Base-by-base conservation (phyloP, 2,888 invertebrate genomes). In the Lithosia quadra region DNA sequence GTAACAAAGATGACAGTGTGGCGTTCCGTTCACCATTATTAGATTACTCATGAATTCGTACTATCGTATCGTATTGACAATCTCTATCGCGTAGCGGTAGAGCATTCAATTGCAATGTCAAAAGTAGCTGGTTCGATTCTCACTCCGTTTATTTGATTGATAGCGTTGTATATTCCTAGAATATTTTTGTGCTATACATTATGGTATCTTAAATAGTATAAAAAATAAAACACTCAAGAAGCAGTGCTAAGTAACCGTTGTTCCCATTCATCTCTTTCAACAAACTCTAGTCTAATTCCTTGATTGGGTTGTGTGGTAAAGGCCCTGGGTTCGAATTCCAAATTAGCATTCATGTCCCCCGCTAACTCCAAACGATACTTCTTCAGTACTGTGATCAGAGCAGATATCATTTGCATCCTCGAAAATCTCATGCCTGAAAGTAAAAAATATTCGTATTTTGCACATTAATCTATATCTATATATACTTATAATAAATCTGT, bases 331-430 rank as follows among this genome's bases (percentile, higher is more conserved):
- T 79, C 69, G 0, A 81, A 63, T 0, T n/a, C 56, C 21, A 81
- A 0, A 2, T 72, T 39, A 0, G 11, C 67, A 2, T 84, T 73
- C 78, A 80, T 86, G 1, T 76, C 84, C 0, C 72, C 74, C 0
- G 86, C 83, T 9, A 87, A 39, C 53, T 83, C 79, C 58, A 88
- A 58, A 1, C 76, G 72, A 67, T 84, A 89, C 34, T 85, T 86
- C 73, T 81, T 88, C 67, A 90, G 71, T 13, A 90, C 11, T 0
- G 87, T 86, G 63, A 89, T 73, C 36, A 89, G 65, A 0, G 85
- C 88, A 0, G 87, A 81, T 9, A 84, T 24, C 77, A 88, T 84
- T 67, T 88, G 88, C 88, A 90, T 89, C 71, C 79, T 86, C 1
- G 86, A 88, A 36, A 89, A 88, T 22, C 88, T 76, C 80, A 84